These are phyloP conservation scores for Calliphora vomitoria DNA, from an alignment of 2,888 invertebrate genomes.

Conservation along the genomic window DNA sequence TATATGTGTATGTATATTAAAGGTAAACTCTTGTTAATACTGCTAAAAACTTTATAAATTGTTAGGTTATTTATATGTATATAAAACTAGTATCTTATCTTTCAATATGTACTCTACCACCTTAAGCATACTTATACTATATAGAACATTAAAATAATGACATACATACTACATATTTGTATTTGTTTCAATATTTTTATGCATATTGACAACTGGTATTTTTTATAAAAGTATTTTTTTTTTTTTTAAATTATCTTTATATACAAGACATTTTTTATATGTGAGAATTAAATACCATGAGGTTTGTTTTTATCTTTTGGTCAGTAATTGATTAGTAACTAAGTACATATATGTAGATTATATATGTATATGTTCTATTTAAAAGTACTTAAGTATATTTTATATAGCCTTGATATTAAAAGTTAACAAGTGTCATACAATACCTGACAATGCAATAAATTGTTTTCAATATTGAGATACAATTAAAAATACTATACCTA, in stretches of 20 bases:
- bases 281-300: background rate
- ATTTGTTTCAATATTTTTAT: background rate
- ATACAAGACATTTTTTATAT: background rate
- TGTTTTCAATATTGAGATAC: background rate
- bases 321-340: slow-evolving; percentile 51
- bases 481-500: background rate
- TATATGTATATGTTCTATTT: background rate
- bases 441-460: background rate
- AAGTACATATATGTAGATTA: background rate
- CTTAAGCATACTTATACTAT: slow-evolving; percentile 9
- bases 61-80: background rate
- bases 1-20: background rate
- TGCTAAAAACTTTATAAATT: background rate
- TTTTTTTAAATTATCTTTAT: background rate
- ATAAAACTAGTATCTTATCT: slow-evolving; percentile 11
- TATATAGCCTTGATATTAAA: slow-evolving; percentile 25
- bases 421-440: slow-evolving; percentile 24
- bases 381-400: slow-evolving; percentile 16
- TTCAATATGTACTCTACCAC: background rate
- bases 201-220: background rate
- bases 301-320: slow-evolving; percentile 51
- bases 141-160: slow-evolving; percentile 12
- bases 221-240: background rate
- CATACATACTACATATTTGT: background rate
- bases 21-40: background rate